A percentile compares a stretch with the other conserved stretches of the same genome.
These are phyloP conservation scores for Lanius ludovicianus DNA, from an alignment of 2,113 vertebrate species.

Conservation along the genomic window DNA sequence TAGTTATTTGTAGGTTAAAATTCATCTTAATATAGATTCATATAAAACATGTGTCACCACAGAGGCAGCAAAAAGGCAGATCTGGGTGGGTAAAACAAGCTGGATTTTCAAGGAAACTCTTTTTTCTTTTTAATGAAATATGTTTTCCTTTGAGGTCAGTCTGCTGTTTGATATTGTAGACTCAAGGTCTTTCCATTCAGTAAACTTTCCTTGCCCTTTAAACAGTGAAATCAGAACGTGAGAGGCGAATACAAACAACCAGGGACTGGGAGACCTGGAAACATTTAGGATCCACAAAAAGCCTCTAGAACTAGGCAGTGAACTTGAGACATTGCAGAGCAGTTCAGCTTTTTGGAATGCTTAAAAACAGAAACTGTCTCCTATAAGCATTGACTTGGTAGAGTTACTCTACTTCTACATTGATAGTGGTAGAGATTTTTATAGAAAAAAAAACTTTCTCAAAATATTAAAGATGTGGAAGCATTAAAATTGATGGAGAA, in stretches of 20 bases:
- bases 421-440: background rate
- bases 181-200: constrained; percentile 44
- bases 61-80: constrained; percentile 66
- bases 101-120: constrained; percentile 65
- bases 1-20: constrained; percentile 86
- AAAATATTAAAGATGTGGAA: background rate
- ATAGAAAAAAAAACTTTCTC: background rate
- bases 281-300: constrained; percentile 6
- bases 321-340: background rate
- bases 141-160: constrained; percentile 58
- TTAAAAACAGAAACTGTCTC: background rate
- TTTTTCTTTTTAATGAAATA: constrained; percentile 66
- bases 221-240: constrained; percentile 40
- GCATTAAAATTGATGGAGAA: background rate
- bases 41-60: constrained; percentile 84
- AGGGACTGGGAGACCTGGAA: constrained; percentile 7
- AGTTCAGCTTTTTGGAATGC: background rate
- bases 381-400: background rate
- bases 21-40: constrained; percentile 85
- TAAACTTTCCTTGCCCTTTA: constrained; percentile 61
- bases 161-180: constrained; percentile 60
- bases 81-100: constrained; percentile 62
- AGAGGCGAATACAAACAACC: constrained; percentile 34
- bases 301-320: background rate
- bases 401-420: background rate